A percentile compares a stretch with the other conserved stretches of the same genome.
Conservation (phyloP, 2,888 invertebrate species). For the Molanna angustata region DNA sequence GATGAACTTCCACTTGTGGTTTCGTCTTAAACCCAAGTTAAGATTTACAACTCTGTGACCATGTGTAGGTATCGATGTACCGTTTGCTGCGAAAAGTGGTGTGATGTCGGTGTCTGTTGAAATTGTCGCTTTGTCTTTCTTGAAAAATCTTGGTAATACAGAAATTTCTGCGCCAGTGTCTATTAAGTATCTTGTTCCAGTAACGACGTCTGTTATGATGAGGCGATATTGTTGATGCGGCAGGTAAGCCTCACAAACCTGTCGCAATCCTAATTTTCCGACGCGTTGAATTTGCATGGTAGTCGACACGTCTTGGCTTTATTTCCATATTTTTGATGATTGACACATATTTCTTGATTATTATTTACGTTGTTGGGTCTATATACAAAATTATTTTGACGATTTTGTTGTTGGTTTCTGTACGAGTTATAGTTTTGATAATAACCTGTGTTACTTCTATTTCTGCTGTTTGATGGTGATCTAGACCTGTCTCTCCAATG, state of each 20-base stretch:
- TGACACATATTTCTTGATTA: background rate
- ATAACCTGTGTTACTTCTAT: background rate
- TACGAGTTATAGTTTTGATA: background rate
- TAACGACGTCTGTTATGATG: background rate
- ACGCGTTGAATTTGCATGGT: background rate
- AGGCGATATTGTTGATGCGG: no score
- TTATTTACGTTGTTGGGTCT: no score
- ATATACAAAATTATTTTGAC: no score
- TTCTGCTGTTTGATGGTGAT: background rate
- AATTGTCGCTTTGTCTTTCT: no score
- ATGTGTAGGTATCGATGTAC: conserved; percentile 1
- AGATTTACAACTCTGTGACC: conserved; percentile 1
- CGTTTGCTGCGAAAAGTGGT: conserved; percentile 14
- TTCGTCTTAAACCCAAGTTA: conserved; percentile 4
- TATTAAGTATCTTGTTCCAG: background rate
- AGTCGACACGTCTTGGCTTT: background rate
- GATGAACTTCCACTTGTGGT: conserved; percentile 12
- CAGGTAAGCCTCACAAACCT: background rate
- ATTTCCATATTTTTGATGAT: background rate
- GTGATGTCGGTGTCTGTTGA: background rate
- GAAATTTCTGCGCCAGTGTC: conserved; percentile 5
- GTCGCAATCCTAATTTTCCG: background rate
- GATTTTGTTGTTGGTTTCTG: background rate
- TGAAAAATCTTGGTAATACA: background rate
- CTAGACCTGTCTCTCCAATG: background rate